Evolutionary conservation across 2,888 invertebrate genomes (phyloP).

Genomic region (Eretmocerus hayati): DNA sequence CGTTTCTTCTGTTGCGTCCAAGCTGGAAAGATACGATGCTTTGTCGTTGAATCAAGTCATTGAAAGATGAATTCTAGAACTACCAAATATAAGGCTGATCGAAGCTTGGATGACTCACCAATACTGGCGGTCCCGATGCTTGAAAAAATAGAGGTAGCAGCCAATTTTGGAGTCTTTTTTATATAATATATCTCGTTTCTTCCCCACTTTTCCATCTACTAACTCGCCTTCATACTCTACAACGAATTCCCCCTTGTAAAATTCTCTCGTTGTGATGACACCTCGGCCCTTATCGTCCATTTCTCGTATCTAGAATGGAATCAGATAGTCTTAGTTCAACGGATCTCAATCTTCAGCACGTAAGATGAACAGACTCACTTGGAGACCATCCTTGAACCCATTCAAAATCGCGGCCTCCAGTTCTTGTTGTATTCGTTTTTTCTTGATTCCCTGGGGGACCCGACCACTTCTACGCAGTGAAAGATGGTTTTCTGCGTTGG

Average conservation of each 20-base stretch:
- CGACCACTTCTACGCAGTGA: too few species aligned
- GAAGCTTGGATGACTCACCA: slow-evolving; percentile 9
- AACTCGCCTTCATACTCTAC: slow-evolving; percentile 20
- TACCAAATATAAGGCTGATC: background rate
- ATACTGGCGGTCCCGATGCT: slow-evolving; percentile 8
- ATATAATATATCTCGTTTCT: slow-evolving; percentile 17
- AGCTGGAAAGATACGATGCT: slow-evolving; percentile 52
- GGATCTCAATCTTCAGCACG: too few species aligned
- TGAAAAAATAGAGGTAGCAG: slow-evolving; percentile 22
- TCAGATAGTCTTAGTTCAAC: too few species aligned
- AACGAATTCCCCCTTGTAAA: slow-evolving; percentile 21
- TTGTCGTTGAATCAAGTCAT: too few species aligned
- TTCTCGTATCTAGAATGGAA: slow-evolving; percentile 20
- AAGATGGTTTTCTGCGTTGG: too few species aligned
- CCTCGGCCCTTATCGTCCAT: slow-evolving; percentile 18
- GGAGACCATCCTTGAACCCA: slow-evolving; percentile 18
- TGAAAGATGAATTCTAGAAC: slow-evolving; percentile 10
- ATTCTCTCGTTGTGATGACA: slow-evolving; percentile 16
- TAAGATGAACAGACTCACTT: too few species aligned
- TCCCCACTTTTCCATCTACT: slow-evolving; percentile 13
- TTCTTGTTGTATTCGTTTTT: too few species aligned
- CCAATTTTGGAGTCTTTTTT: slow-evolving; percentile 17
- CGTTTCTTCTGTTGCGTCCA: slow-evolving; percentile 93
- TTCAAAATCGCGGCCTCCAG: too few species aligned
- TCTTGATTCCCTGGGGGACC: too few species aligned